Evolutionary conservation across 2,797 vertebrate genomes (phyloP).

Genomic region (Trematocara caparti): DNA sequence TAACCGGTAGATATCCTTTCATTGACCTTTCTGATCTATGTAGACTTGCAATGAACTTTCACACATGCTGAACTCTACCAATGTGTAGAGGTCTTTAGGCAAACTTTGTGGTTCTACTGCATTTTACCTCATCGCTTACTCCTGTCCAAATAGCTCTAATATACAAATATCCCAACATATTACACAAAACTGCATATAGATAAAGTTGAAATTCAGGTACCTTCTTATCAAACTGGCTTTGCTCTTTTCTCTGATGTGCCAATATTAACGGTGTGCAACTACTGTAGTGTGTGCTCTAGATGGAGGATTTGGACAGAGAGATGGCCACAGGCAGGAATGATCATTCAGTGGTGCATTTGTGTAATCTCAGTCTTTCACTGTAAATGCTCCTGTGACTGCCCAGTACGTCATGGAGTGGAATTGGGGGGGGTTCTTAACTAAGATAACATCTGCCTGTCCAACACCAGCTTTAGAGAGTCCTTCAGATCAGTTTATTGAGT

Average conservation of each 20-base stretch:
- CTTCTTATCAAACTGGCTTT: not conserved
- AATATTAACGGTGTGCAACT: not conserved
- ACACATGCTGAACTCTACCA: not conserved
- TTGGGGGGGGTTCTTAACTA: not conserved
- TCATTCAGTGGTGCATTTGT: not conserved
- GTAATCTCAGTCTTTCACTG: not conserved
- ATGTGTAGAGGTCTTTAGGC: not conserved
- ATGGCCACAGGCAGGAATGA: not conserved
- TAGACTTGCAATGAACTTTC: not conserved
- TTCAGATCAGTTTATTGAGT: not conserved
- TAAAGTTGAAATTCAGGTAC: not conserved
- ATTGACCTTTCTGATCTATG: not conserved
- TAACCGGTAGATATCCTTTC: not conserved
- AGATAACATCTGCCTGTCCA: not conserved
- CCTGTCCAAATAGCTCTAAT: not conserved
- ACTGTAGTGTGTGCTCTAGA: not conserved
- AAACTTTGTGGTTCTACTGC: not conserved
- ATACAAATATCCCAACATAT: not conserved
- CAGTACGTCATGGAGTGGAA: accelerated
- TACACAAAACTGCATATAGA: not conserved
- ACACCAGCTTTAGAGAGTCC: not conserved
- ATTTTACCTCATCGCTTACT: not conserved
- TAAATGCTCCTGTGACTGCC: not conserved
- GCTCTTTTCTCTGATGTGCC: not conserved
- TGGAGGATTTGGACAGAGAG: not conserved